Base-by-base conservation (phyloP, 2,113 vertebrate genomes). In the Coryphaenoides rupestris region DNA sequence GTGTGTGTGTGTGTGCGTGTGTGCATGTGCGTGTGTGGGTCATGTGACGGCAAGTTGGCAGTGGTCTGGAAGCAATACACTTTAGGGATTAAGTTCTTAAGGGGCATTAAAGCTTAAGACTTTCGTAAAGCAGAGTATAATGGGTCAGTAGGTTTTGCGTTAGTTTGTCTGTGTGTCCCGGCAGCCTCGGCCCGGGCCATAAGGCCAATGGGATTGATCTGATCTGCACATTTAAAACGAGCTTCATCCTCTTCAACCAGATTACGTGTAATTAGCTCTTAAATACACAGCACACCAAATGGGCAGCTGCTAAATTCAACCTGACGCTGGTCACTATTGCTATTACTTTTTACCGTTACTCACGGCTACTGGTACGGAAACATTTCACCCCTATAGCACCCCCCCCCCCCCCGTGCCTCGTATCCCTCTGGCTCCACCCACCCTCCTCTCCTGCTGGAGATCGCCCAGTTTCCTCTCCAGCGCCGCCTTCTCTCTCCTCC, bases 371-470 rank as follows among this genome's bases (percentile, higher is more conserved):
- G n/a, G n/a, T n/a, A n/a, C n/a, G n/a, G n/a, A n/a, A n/a, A n/a
- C n/a, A n/a, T n/a, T n/a, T n/a, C n/a, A n/a, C n/a, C n/a, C n/a
- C n/a, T n/a, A n/a, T n/a, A n/a, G n/a, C n/a, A n/a, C n/a, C n/a
- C n/a, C n/a, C n/a, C n/a, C n/a, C n/a, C n/a, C 33, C 0, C 23
- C 3, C 23, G 53, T 61, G 61, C 47, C 23, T 52, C 33, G 50
- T 47, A 12, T 4, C 40, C 6, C 13, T 45, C 14, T 65, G 12
- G 47, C 15, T 55, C 57, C 28, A 19, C 77, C 84, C 60, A 94
- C 95, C 89, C 91, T 91, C 33, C 83, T 84, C 74, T 92, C 89
- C 66, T 85, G 83, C 80, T 95, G 92, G 2, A 96, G 90, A 24
- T 92, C 91, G 16, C 85, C 78, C 49, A 93, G 65, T 62, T 81